These are phyloP conservation scores for Enteromius afrohamiltoni DNA, from an alignment of 2,797 vertebrate genomes.

Conservation along the genomic window DNA sequence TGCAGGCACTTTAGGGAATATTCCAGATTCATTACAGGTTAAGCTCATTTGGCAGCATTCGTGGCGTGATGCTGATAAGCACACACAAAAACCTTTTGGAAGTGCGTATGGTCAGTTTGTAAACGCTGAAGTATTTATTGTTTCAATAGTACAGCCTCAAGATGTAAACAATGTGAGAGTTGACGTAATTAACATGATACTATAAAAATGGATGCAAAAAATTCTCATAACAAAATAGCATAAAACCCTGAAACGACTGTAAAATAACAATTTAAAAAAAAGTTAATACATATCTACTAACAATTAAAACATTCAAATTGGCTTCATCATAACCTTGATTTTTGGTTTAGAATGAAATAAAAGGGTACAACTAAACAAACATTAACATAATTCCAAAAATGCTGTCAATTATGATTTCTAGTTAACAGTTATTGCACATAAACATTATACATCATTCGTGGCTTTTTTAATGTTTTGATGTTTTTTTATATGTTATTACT, in stretches of 20 bases:
- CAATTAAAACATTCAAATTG: not conserved
- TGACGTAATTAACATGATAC: not conserved
- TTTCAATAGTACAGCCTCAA: not conserved
- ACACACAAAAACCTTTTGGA: not conserved
- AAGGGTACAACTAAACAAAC: not conserved
- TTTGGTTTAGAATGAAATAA: not conserved
- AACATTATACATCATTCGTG: no score
- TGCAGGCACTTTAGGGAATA: not conserved
- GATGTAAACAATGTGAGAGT: not conserved
- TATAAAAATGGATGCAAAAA: not conserved
- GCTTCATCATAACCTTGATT: not conserved
- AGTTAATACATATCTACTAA: not conserved
- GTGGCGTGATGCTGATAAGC: not conserved
- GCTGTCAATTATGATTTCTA: not conserved
- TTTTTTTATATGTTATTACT: no score
- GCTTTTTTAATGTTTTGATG: no score
- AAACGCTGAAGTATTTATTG: not conserved
- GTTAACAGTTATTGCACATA: no score
- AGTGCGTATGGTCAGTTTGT: no score
- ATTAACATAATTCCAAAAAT: no score
- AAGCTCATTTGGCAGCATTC: not conserved
- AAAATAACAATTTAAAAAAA: not conserved
- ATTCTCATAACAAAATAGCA: not conserved
- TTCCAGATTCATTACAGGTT: not conserved
- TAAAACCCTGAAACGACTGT: not conserved